Evolutionary conservation across 1,140 invertebrate genomes (phyloP), one percentile per base, ranked within the genome.

Genomic region (Zaprionus taronus): DNA sequence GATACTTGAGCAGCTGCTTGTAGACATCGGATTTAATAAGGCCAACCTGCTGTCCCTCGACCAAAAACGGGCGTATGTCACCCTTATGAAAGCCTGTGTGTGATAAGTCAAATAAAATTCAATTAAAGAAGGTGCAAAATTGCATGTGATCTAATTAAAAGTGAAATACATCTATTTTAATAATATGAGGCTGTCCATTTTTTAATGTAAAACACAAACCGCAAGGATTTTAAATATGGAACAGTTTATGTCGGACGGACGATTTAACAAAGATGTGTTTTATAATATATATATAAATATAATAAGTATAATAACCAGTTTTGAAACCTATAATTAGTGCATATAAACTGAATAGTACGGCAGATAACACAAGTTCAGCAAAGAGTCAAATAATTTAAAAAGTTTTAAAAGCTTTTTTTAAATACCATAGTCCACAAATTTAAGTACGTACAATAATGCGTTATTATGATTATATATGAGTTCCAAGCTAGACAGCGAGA

Each of bases 1-100:
- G 96, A 93, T 96, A 97, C 92, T 95, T 95, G 53, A 96, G 93
- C 66, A 98, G 94, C 89, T 97, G 94, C 91, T 96, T 95, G 89
- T 96, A 94, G 44, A 98, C 96, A 94, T 98, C 96, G 22, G 96
- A 95, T 89, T 96, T 94, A 66, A 99, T 95, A 49, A 98, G 94
- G 47, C 98, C 98, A 56, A 98, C 96, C 95, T 98, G 97, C 87
- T 96, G 95, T 57, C 96, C 97, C 92, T 96, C 96, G 20, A 98
- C 96, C 76, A 97, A 94, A 93, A 98, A 98, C 49, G 97, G 97
- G 91, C 95, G 95, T 93, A 97, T 97, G 93, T 96, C 95, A 58
- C 95, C 95, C 92, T 95, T 95, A 80, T 95, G 94, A 80, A 96
- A 94, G 65, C 96, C 96, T 97, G 84, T 49, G 15, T 60, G 14